Evolutionary conservation across 2,888 invertebrate genomes (phyloP), one percentile per base, ranked within the genome.

Genomic region (Brachypalpus laphriformis): DNA sequence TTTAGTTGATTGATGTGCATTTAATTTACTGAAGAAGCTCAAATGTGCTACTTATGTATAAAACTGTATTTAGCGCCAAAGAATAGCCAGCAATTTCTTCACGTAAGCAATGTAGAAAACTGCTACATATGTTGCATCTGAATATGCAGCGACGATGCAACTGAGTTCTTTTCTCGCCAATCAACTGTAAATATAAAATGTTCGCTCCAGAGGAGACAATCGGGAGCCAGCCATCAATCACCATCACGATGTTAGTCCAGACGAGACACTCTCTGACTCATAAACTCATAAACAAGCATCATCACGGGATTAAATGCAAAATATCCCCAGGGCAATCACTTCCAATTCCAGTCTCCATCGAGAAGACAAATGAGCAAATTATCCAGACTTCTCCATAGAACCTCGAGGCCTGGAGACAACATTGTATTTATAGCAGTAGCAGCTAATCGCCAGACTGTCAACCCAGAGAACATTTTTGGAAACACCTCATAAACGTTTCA

Each of bases 401-500:
- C 45, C 66, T 40, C 61, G 31, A n/a, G 37, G n/a, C 28, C 16
- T 8, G 14, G 14, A 42, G 25, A 22, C 63, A 11, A 56, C 63
- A 37, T 56, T 66, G 66, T 56, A 72, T 40, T 51, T 25, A 42
- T 7, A 16, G 54, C 56, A 66, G 47, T 31, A 63, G 59, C 54
- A 75, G 11, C 70, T 57, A 66, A 85, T 85, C 83, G 66, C 47
- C 47, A 71, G 66, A 66, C 75, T 80, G 85, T 80, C 85, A 85
- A 75, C 63, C 47, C 9, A 22, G 49, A 37, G 61, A 81, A 85
- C 75, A 81, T 81, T 81, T 85, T 71, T 70, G 70, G 75, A 85
- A 76, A 81, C 85, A 85, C 85, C 81, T 85, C 70, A 85, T 85
- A 85, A 81, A 76, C 18, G 70, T 31, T 71, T 22, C 37, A 47